These are phyloP conservation scores for Corynorhinus townsendii DNA, from an alignment of 2,113 vertebrate genomes.

Conservation along the genomic window DNA sequence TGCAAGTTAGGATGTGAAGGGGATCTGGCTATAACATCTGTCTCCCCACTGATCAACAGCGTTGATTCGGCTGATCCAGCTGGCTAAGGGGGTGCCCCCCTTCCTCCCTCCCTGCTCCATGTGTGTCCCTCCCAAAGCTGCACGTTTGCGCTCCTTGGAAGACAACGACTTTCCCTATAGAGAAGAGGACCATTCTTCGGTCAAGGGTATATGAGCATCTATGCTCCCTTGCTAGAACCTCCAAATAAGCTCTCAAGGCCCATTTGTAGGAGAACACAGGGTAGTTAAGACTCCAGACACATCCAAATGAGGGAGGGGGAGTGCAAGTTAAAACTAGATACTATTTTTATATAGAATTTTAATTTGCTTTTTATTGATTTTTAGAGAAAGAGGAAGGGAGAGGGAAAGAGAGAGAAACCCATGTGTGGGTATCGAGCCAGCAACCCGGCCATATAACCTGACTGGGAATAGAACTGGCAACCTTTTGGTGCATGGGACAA, in stretches of 20 bases:
- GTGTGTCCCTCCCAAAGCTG: neutral
- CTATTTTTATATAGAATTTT: neutral
- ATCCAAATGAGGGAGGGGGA: no score
- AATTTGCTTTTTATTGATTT: no score
- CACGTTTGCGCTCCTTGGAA: rapidly evolving
- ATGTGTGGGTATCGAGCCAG: no score
- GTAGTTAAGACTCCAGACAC: neutral
- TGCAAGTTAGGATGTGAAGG: neutral
- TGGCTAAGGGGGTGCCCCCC: neutral
- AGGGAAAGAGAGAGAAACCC: no score
- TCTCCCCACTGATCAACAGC: neutral
- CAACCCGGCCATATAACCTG: no score
- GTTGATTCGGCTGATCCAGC: neutral
- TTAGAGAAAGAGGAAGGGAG: no score
- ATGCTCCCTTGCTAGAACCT: neutral
- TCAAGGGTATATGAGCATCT: neutral
- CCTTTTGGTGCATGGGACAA: no score
- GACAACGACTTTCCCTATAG: neutral
- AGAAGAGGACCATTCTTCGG: neutral
- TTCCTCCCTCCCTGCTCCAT: neutral
- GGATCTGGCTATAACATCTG: neutral
- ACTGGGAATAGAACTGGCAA: no score
- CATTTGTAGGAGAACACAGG: neutral
- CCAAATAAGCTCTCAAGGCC: neutral
- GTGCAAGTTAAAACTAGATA: neutral